Evolutionary conservation across 2,888 invertebrate genomes (phyloP), one percentile per base, ranked within the genome.

Genomic region (Drosophila paranaensis): DNA sequence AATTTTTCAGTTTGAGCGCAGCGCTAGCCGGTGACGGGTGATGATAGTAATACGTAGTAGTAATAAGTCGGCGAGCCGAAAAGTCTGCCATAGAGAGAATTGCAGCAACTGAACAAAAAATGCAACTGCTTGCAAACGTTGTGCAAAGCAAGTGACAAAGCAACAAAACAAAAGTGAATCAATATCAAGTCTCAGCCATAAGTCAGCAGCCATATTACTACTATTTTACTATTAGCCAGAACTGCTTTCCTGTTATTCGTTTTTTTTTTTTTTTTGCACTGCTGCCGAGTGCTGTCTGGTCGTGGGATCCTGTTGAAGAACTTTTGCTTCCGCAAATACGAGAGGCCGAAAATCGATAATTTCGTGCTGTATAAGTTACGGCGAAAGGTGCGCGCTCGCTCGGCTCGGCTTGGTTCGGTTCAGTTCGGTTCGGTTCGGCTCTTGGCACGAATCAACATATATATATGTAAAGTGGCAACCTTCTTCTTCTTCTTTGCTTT

Each of bases 311-410:
- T 81, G 74, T 74, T 81, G 65, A 78, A 80, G 77, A 78, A 78
- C 66, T 80, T 79, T 89, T 79, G 88, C 84, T 89, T 87, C 89
- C 84, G 89, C 88, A 87, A 87, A 76, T 81, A 81, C 71, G 72
- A 74, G 71, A 74, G 71, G 71, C 76, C 74, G 66, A 91, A 91
- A 91, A 91, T 91, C 91, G 77, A 91, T 91, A 91, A 90, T 89
- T 91, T 82, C 90, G 90, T 91, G 90, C 90, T 91, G 91, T 91
- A 91, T 91, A 86, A 89, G 86, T 90, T 91, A 91, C 90, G 90
- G 88, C 87, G 83, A 91, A 90, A 91, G 91, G 91, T 90, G 90
- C 90, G 90, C 88, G 84, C 79, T 81, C 79, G 76, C 71, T 82
- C 78, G 79, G 71, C 43, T 54, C 62, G 63, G 65, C 45, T 76